These are phyloP conservation scores for Torymus auratus DNA, from an alignment of 2,888 invertebrate species.

Conservation along the genomic window DNA sequence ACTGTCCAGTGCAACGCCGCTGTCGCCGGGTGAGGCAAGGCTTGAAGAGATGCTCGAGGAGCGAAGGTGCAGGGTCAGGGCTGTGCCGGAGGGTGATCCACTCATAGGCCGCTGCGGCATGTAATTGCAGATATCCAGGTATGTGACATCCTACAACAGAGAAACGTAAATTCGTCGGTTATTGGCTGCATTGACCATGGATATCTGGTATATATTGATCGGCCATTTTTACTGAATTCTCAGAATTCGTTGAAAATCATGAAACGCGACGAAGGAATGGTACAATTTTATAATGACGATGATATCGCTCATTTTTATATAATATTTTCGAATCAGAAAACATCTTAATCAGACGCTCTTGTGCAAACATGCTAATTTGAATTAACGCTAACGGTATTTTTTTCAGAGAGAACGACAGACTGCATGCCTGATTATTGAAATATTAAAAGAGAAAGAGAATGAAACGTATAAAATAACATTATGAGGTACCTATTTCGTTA, in stretches of 20 bases:
- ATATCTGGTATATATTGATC: too few relatives aligned
- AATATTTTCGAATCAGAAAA: neutral
- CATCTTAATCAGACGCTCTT: neutral
- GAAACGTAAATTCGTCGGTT: too few relatives aligned
- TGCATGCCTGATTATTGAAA: too few relatives aligned
- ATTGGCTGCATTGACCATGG: too few relatives aligned
- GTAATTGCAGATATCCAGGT: slow-evolving; percentile 75
- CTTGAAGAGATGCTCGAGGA: slow-evolving; percentile 76
- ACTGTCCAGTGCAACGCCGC: slow-evolving; percentile 80
- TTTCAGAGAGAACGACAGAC: too few relatives aligned
- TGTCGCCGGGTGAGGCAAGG: slow-evolving; percentile 86
- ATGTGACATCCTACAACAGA: slow-evolving; percentile 72
- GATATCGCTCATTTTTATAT: slow-evolving; percentile 3
- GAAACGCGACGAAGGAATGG: neutral
- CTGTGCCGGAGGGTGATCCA: slow-evolving; percentile 73
- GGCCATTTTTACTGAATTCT: too few relatives aligned
- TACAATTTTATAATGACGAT: neutral
- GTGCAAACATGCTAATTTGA: too few relatives aligned
- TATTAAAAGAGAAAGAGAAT: too few relatives aligned
- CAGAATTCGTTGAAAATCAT: too few relatives aligned
- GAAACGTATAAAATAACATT: too few relatives aligned
- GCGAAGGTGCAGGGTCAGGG: slow-evolving; percentile 72
- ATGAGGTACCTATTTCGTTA: neutral
- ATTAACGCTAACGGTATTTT: too few relatives aligned
- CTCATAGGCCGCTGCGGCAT: slow-evolving; percentile 76